These are phyloP conservation scores for Oryzaephilus surinamensis DNA, from an alignment of 1,140 invertebrate species.

Conservation along the genomic window DNA sequence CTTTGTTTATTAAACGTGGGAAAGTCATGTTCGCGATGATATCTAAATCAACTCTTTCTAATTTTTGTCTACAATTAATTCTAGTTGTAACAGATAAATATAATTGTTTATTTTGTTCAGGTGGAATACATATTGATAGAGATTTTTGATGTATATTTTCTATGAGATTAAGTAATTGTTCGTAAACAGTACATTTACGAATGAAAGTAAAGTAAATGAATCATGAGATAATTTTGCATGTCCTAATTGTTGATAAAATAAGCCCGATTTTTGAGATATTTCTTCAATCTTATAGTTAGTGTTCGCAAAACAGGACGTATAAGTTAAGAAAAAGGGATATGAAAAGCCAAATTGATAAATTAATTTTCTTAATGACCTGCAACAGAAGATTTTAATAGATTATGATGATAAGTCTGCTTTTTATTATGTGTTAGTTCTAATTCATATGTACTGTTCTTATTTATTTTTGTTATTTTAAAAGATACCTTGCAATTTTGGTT, in stretches of 20 bases:
- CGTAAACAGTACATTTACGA: conserved; percentile 17
- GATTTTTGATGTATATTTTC: too few relatives aligned
- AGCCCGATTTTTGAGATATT: conserved; percentile 4
- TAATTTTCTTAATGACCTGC: conserved; percentile 10
- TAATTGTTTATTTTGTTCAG: too few relatives aligned
- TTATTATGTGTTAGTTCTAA: conserved; percentile 12
- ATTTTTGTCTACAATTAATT: too few relatives aligned
- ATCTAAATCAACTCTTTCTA: too few relatives aligned
- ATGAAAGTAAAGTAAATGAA: conserved; percentile 12
- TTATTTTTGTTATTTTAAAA: conserved; percentile 11
- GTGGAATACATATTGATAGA: too few relatives aligned
- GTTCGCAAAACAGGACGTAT: conserved; percentile 1
- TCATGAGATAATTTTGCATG: conserved; percentile 11
- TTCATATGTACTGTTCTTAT: conserved; percentile 12
- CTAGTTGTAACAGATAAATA: too few relatives aligned
- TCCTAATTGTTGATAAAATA: conserved; percentile 17
- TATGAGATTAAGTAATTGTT: too few relatives aligned
- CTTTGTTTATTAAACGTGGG: too few relatives aligned
- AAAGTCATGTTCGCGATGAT: too few relatives aligned
- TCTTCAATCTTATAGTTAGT: conserved; percentile 1
- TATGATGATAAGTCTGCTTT: conserved; percentile 13
- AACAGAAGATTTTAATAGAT: conserved; percentile 17
- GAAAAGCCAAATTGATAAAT: not conserved
- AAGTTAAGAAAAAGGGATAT: conserved; percentile 1
- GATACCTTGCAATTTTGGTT: conserved; percentile 12